A percentile compares a stretch with the other conserved stretches of the same genome.
These are phyloP conservation scores for Ferdinandea cuprea DNA, from an alignment of 2,888 invertebrate species.

Conservation along the genomic window DNA sequence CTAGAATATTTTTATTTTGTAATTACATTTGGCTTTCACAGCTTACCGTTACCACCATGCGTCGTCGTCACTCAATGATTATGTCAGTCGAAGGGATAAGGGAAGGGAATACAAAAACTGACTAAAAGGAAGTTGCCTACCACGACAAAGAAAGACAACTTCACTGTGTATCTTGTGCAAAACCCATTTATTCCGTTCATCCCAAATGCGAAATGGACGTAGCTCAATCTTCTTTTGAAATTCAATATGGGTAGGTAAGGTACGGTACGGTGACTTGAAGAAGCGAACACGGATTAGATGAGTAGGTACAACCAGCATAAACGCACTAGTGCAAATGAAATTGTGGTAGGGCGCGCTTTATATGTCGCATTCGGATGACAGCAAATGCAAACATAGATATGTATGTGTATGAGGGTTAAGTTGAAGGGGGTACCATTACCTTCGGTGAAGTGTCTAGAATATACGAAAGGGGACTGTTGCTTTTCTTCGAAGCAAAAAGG, in stretches of 20 bases:
- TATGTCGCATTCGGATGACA: conserved; percentile 39
- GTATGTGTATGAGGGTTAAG: conserved; percentile 50
- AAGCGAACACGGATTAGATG: conserved; percentile 35
- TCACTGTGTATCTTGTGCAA: conserved; percentile 9
- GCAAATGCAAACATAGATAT: conserved; percentile 46
- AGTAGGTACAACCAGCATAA: background rate
- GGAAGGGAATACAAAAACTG: conserved; percentile 25
- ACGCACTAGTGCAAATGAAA: conserved; percentile 29
- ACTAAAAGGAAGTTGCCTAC: conserved; percentile 4
- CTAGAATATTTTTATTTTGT: conserved; percentile 42
- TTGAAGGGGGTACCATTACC: conserved; percentile 44
- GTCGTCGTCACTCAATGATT: conserved; percentile 16
- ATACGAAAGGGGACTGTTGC: conserved; percentile 17
- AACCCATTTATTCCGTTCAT: conserved; percentile 28
- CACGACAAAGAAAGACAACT: conserved; percentile 14
- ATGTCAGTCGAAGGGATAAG: conserved; percentile 1
- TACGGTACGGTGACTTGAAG: conserved; percentile 19
- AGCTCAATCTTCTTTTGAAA: conserved; percentile 57
- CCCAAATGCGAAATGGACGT: conserved; percentile 33
- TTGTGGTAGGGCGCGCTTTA: background rate
- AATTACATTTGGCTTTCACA: conserved; percentile 52
- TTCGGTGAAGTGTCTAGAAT: conserved; percentile 31
- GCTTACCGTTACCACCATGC: background rate
- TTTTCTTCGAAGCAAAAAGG: conserved; percentile 24
- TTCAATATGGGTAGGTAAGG: conserved; percentile 36